Conservation (phyloP, 1,140 invertebrate species). For the Venustaconcha ellipsiformis region DNA sequence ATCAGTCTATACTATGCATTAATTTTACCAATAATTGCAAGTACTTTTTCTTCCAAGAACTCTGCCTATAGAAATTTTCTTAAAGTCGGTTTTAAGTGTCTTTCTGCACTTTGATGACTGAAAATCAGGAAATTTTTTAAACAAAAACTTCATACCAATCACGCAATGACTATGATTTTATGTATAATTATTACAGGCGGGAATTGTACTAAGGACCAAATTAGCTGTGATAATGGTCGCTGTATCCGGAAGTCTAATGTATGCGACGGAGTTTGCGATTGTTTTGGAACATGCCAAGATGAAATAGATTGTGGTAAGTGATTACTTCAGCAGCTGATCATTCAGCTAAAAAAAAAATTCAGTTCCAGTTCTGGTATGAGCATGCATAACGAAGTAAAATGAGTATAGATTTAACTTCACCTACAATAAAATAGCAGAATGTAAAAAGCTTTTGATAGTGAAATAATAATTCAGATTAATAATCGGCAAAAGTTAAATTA, state of each 20-base stretch:
- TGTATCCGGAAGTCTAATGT: slow-evolving; percentile 68
- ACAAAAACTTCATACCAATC: no score
- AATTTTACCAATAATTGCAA: no score
- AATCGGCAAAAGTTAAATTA: background rate
- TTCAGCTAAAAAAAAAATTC: background rate
- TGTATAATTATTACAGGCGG: slow-evolving; percentile 39
- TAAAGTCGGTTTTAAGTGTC: no score
- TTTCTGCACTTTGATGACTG: no score
- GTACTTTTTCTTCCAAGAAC: no score
- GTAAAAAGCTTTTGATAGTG: background rate
- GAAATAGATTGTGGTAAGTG: slow-evolving; percentile 56
- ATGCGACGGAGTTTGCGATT: slow-evolving; percentile 71
- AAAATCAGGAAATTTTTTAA: no score
- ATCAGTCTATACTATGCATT: no score
- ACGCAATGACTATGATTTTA: no score
- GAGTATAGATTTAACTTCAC: background rate
- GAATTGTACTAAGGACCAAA: slow-evolving; percentile 55
- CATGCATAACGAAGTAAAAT: slow-evolving; percentile 44
- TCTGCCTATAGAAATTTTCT: no score
- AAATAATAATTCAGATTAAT: background rate
- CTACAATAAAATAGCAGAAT: background rate
- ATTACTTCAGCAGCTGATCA: slow-evolving; percentile 2
- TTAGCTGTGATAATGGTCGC: slow-evolving; percentile 68
- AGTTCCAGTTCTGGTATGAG: no score
- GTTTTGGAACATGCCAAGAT: slow-evolving; percentile 64